Base-by-base conservation (phyloP, 2,113 vertebrate genomes). In the Laterallus jamaicensis region DNA sequence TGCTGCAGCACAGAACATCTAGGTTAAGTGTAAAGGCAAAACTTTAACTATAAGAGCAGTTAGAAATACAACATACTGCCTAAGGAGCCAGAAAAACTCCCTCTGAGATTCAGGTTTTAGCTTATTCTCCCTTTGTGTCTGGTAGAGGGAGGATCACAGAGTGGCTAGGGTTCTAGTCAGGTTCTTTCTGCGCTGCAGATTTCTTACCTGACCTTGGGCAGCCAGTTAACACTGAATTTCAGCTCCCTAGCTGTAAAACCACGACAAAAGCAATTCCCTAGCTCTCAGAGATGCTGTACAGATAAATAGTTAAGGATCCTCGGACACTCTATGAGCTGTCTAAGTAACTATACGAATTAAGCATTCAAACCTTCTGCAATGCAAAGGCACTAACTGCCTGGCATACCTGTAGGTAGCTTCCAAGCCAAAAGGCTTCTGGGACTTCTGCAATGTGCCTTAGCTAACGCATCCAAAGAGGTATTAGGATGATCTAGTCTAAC, bases 21-120 rank as follows among this genome's bases (percentile, higher is more conserved):
- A 82, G 66, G 89, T 82, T 86, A 93, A 89, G 47, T 37, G 82
- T 78, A 94, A 96, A 95, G 40, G 70, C 97, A 94, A 95, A 91
- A 71, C 47, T 68, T 67, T 40, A 82, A 73, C 47, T 84, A 59
- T 74, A 15, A 93, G 37, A 91, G 90, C 15, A 81, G 32, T 49
- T 70, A 75, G 31, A 39, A 92, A 81, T 62, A 86, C 16, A 79
- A 59, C 59, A 62, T 63, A 24, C 19, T 92, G 82, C 55, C 83
- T 88, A 88, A 90, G 21, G 28, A 90, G 10, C 15, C 39, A 64
- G 58, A 91, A 95, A 96, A 94, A 79, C 50, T 91, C 59, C 40
- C 26, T 76, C 35, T 75, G 77, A 97, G 59, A 35, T 47, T 82
- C 58, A 79, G 49, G 70, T 58, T 88, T 90, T 84, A 83, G 35